Conservation (phyloP, 2,797 vertebrate genomes). For the Pseudochirops corinnae region DNA sequence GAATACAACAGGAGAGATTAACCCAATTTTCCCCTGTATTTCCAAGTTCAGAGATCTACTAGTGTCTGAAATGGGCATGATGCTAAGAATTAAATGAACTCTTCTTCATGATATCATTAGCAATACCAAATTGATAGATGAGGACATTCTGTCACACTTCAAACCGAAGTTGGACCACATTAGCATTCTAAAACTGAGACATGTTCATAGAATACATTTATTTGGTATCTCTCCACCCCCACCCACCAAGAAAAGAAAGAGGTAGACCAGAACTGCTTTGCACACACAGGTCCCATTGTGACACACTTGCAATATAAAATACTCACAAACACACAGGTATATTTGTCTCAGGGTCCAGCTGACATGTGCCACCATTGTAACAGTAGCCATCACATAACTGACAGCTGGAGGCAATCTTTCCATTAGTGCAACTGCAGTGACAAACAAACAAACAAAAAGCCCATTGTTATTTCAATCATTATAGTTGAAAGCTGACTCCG, state of each 20-base stretch:
- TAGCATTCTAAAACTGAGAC: constrained; percentile 24
- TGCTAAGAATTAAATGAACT: constrained; percentile 60
- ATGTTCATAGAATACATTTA: constrained; percentile 57
- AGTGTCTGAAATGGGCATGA: constrained; percentile 62
- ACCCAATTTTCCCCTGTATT: constrained; percentile 17
- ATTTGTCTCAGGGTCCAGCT: constrained; percentile 96
- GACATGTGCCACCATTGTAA: constrained; percentile 98
- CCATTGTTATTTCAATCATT: background rate
- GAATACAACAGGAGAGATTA: constrained; percentile 52
- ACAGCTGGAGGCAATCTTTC: constrained; percentile 96
- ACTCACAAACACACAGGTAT: constrained; percentile 98
- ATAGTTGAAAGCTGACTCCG: constrained; percentile 44
- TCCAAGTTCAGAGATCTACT: constrained; percentile 48
- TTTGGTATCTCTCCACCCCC: background rate
- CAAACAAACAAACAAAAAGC: constrained; percentile 17
- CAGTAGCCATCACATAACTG: constrained; percentile 99
- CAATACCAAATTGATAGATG: constrained; percentile 51
- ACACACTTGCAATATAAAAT: constrained; percentile 70
- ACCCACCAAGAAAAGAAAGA: background rate
- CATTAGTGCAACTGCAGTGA: constrained; percentile 94
- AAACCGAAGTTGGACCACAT: constrained; percentile 26
- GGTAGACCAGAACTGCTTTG: background rate
- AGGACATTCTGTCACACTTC: constrained; percentile 37
- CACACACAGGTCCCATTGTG: background rate
- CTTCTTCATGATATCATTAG: constrained; percentile 48